These are phyloP conservation scores for Trogon melanurus DNA, from an alignment of 2,113 vertebrate genomes.

Conservation along the genomic window DNA sequence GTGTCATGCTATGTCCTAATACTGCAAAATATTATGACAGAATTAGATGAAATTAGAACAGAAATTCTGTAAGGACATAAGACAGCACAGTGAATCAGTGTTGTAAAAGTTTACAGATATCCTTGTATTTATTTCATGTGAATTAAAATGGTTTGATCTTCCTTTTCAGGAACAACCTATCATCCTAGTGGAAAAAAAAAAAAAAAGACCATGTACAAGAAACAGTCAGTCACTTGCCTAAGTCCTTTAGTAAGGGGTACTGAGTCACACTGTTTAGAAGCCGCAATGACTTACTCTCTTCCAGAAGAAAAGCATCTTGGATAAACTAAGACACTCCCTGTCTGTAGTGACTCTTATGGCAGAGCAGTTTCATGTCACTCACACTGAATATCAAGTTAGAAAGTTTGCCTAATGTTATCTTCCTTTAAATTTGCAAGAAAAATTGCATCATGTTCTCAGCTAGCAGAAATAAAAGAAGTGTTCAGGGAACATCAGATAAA, in stretches of 20 bases:
- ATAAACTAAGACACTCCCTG: not conserved
- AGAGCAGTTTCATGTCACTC: not conserved
- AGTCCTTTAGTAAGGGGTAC: not conserved
- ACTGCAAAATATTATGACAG: slow-evolving; percentile 14
- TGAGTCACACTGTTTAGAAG: not conserved
- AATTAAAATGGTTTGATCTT: not conserved
- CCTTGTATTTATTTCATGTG: not conserved
- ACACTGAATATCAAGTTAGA: not conserved
- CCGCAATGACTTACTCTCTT: not conserved
- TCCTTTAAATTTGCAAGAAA: not conserved
- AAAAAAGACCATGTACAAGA: not conserved
- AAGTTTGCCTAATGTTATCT: not conserved
- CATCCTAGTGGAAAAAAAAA: not conserved
- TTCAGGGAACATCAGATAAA: not conserved
- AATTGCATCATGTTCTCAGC: not conserved
- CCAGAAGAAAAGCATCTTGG: not conserved
- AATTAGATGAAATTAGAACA: slow-evolving; percentile 17
- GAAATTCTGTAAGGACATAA: not conserved
- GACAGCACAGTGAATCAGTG: not conserved
- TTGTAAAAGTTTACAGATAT: not conserved
- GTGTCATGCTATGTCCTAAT: slow-evolving; percentile 23
- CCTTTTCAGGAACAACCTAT: not conserved
- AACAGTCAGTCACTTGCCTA: not conserved
- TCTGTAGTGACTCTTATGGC: not conserved
- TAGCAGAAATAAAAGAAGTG: not conserved